Percentiles rank a stretch among this genome's conserved stretches.
Conservation (phyloP, 1,140 invertebrate genomes). For the Pseudobourletiella spinata region DNA sequence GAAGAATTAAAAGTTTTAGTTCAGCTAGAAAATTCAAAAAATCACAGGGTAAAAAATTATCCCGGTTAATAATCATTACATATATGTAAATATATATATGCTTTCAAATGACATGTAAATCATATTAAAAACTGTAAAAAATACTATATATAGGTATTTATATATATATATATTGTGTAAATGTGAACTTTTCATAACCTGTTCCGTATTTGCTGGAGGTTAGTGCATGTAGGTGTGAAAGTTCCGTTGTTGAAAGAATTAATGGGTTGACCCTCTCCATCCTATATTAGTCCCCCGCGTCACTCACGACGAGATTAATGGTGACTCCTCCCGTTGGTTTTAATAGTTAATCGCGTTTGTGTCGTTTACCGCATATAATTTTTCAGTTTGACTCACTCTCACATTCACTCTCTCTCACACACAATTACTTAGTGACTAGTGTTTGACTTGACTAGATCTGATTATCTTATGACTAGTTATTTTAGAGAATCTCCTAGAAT, state of each 20-base stretch:
- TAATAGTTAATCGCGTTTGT: neutral
- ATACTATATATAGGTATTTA: no score
- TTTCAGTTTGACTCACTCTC: neutral
- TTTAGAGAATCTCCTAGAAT: neutral
- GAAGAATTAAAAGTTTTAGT: no score
- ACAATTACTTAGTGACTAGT: neutral
- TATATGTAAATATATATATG: no score
- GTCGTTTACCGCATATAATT: neutral
- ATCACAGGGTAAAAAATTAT: no score
- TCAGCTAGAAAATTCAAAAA: no score
- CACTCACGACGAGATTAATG: neutral
- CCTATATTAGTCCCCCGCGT: neutral
- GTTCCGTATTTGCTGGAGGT: conserved; percentile 19
- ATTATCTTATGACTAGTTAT: neutral
- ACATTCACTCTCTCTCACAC: neutral
- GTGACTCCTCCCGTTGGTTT: neutral
- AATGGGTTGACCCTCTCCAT: conserved; percentile 18
- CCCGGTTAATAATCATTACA: no score
- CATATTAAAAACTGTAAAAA: no score
- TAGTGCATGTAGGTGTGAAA: conserved; percentile 29
- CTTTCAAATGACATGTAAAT: no score
- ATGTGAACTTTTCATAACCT: conserved; percentile 30
- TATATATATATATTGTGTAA: no score
- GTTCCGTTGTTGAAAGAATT: conserved; percentile 24
- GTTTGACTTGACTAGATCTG: neutral